phyloP scores from a whole-genome alignment of 2,113 vertebrate genomes.

The Lepus americanus region DNA sequence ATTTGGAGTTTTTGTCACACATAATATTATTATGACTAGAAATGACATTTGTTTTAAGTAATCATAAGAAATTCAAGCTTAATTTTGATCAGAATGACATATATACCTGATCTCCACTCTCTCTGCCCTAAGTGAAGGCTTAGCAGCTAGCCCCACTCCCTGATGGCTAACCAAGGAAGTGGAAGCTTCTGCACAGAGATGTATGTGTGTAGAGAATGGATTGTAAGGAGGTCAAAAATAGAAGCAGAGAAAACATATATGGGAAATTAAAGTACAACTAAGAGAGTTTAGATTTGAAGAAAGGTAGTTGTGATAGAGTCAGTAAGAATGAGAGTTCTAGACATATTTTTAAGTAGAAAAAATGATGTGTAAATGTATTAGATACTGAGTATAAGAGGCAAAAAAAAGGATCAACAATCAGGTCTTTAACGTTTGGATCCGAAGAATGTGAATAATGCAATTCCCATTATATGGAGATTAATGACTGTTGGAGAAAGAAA shows the following conservation, averaged over 20 bases:
- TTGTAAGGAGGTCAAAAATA: background rate
- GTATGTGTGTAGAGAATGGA: background rate
- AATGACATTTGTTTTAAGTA: conserved; percentile 4
- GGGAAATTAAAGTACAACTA: background rate
- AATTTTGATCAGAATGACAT: background rate
- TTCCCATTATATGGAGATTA: background rate
- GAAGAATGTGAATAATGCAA: background rate
- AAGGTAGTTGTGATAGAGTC: background rate
- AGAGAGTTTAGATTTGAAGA: background rate
- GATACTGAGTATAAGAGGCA: background rate
- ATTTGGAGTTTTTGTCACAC: background rate
- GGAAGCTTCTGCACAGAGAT: background rate
- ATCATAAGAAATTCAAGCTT: background rate
- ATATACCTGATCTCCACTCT: background rate
- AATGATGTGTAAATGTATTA: background rate
- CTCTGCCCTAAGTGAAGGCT: background rate
- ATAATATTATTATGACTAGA: background rate
- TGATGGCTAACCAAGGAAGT: background rate
- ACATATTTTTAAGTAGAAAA: background rate
- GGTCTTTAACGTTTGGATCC: background rate
- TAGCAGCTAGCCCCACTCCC: background rate
- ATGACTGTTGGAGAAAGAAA: background rate
- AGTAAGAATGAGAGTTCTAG: background rate
- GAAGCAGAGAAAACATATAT: background rate
- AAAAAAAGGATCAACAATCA: background rate